Evolutionary conservation across 2,797 vertebrate genomes (phyloP).

Genomic region (Scomberomorus guttatus): DNA sequence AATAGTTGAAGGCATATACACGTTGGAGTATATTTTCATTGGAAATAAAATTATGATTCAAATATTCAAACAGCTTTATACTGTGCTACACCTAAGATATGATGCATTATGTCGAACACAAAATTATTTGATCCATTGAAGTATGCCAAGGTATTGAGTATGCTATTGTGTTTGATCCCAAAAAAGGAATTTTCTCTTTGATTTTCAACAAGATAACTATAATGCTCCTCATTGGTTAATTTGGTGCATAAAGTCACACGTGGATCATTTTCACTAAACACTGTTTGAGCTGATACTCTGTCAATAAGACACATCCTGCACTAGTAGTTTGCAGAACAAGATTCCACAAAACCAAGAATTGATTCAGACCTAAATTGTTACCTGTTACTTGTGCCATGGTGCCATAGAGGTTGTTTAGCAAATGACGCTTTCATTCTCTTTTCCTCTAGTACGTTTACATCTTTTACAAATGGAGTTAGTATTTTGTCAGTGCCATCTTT

Average conservation of each 20-base stretch:
- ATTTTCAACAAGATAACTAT: not conserved
- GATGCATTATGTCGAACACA: slow-evolving; percentile 19
- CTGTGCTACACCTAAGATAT: slow-evolving; percentile 21
- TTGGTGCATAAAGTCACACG: not conserved
- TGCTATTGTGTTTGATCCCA: slow-evolving; percentile 29
- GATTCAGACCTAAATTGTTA: too few species aligned
- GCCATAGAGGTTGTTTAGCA: too few species aligned
- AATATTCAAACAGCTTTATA: slow-evolving; percentile 32
- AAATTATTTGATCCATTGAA: slow-evolving; percentile 8
- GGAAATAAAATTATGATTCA: slow-evolving; percentile 6
- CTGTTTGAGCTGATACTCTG: slow-evolving; percentile 8
- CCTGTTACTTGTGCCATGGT: too few species aligned
- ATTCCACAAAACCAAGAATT: slow-evolving; percentile 1
- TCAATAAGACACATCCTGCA: slow-evolving; percentile 37
- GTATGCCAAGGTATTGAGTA: slow-evolving; percentile 13
- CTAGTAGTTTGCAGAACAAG: slow-evolving; percentile 3
- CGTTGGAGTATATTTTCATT: slow-evolving; percentile 19
- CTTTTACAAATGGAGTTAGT: slow-evolving; percentile 1
- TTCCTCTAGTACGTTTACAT: slow-evolving; percentile 15
- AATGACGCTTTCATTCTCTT: not conserved
- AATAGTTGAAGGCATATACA: slow-evolving; percentile 27
- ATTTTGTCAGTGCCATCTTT: slow-evolving; percentile 24
- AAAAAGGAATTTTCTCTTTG: slow-evolving; percentile 20
- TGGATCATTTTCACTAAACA: slow-evolving; percentile 29
- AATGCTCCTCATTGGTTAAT: not conserved